Conservation (phyloP, 1,140 invertebrate species). For the Arion vulgaris region DNA sequence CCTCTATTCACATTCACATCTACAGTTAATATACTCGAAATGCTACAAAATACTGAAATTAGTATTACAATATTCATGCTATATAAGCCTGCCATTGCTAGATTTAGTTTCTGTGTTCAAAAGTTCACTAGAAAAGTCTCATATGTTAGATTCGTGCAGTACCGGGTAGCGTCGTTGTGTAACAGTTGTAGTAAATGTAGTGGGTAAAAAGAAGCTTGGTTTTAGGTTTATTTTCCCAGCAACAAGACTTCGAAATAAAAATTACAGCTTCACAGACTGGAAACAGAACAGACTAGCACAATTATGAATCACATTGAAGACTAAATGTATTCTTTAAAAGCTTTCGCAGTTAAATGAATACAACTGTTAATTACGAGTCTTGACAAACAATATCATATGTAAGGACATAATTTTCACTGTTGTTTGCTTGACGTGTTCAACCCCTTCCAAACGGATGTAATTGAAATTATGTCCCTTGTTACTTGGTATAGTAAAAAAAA, state of each 20-base stretch:
- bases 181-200: no score
- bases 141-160: no score
- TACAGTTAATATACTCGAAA: neutral
- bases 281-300: neutral
- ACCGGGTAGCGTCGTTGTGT: no score
- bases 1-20: neutral
- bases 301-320: neutral
- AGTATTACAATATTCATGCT: neutral
- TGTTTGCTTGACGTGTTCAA: conserved; percentile 3
- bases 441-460: neutral
- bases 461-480: neutral
- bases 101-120: no score
- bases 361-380: neutral
- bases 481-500: no score
- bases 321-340: neutral
- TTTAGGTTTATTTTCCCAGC: neutral
- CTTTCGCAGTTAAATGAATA: neutral
- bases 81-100: neutral
- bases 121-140: no score
- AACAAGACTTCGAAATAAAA: neutral
- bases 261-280: neutral
- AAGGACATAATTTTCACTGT: neutral
- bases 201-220: no score
- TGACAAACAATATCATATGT: neutral
- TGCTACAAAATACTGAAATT: neutral